Evolutionary conservation across 1,140 invertebrate genomes (phyloP), one percentile per base, ranked within the genome.

Genomic region (Musca domestica): DNA sequence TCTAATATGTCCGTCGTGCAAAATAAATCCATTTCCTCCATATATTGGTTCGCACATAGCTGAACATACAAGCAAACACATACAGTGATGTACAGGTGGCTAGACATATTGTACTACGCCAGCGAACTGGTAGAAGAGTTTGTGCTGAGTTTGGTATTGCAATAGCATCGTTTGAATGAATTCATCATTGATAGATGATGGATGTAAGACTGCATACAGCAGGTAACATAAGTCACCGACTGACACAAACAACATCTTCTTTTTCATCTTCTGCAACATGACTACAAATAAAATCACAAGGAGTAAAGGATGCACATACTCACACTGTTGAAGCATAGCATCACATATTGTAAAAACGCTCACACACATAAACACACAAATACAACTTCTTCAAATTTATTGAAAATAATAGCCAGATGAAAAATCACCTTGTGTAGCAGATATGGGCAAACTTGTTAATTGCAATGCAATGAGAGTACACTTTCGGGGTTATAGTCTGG

Each of bases 161-260:
- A 34, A 61, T 34, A 41, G 34, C 56, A 19, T 34, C 17, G 23
- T 19, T 73, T 70, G 77, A 76, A 78, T 76, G 76, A 76, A 78
- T 78, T 76, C 74, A 68, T 73, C 75, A 78, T 74, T 76, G 75
- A 78, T 78, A 74, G 75, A 78, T 78, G 76, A 78, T 78, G 75
- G 76, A 78, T 78, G 51, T 48, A 48, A 61, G 56, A 61, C 56
- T 61, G 56, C 56, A 61, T 65, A 22, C 64, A 65, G 64, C 48
- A 51, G 64, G 64, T 65, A 65, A 65, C 64, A 65, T 65, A 65
- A 65, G 64, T 65, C 64, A 65, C 30, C 22, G 64, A 51, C 64
- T 61, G 56, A 41, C 56, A 61, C 27, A 61, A 61, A 61, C 56
- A 61, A 30, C 56, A 61, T 61, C 34, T 41, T 41, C 34, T 41